phyloP scores from a whole-genome alignment of 2,797 vertebrate species.

The Enteromius mattozi region DNA sequence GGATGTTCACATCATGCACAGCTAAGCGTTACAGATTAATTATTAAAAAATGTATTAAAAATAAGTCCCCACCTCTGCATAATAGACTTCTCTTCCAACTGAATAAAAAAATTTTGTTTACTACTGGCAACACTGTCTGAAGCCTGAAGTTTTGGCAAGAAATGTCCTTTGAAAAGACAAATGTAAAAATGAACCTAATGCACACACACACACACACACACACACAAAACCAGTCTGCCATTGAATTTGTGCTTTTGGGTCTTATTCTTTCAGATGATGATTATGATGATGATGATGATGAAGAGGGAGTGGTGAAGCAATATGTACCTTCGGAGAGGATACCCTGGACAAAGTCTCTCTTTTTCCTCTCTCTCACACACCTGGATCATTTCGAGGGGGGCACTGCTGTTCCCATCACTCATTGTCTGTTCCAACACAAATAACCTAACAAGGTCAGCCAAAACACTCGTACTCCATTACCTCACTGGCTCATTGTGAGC shows the following conservation, averaged over 20 bases:
- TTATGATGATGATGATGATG: background rate
- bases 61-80: background rate
- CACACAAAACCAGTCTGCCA: background rate
- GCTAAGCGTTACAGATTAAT: conserved; percentile 19
- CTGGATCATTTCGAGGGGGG: conserved; percentile 25
- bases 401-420: conserved; percentile 41
- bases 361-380: background rate
- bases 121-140: background rate
- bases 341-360: conserved; percentile 6
- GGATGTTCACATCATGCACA: conserved; percentile 24
- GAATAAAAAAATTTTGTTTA: conserved; percentile 5
- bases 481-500: background rate
- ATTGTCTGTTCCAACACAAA: conserved; percentile 58
- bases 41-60: background rate
- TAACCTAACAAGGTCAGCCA: conserved; percentile 68
- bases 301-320: background rate
- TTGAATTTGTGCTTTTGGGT: background rate
- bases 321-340: background rate
- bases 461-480: conserved; percentile 63
- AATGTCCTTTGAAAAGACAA: background rate
- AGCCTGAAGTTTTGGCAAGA: background rate
- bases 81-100: background rate
- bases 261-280: background rate
- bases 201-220: background rate
- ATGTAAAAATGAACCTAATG: background rate